Conservation (phyloP, 2,888 invertebrate species). For the Steinernema hermaphroditum region DNA sequence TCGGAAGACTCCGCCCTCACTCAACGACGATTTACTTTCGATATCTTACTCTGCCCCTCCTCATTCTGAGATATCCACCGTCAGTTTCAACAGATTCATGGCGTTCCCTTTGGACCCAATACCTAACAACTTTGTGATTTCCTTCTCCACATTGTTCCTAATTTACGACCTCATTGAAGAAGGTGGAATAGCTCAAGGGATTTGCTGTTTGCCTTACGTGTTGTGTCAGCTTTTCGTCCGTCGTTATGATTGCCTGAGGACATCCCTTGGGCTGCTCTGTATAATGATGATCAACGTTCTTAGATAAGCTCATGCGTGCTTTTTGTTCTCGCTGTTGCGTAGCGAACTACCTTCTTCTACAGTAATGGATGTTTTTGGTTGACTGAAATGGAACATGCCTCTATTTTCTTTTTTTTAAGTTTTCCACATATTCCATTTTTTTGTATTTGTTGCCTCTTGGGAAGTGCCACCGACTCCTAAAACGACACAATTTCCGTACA, state of each 20-base stretch:
- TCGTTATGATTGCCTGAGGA: conserved; percentile 26
- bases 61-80: conserved; percentile 18
- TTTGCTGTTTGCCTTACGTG: not conserved
- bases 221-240: conserved; percentile 10
- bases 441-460: too few relatives aligned
- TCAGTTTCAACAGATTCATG: conserved; percentile 6
- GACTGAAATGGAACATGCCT: too few relatives aligned
- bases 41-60: conserved; percentile 30
- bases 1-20: conserved; percentile 17
- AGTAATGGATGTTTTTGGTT: too few relatives aligned
- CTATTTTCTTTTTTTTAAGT: too few relatives aligned
- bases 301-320: not conserved
- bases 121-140: not conserved
- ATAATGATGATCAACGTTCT: not conserved
- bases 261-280: not conserved
- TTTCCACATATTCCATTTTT: too few relatives aligned
- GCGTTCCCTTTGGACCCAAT: not conserved
- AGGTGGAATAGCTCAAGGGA: not conserved
- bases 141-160: not conserved
- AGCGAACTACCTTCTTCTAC: too few relatives aligned
- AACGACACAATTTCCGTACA: too few relatives aligned
- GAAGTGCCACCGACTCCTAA: too few relatives aligned
- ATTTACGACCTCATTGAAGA: conserved; percentile 14
- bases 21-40: conserved; percentile 20
- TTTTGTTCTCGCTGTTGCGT: too few relatives aligned